Evolutionary conservation across 2,888 invertebrate species (phyloP).

Genomic region (Polia nebulosa): DNA sequence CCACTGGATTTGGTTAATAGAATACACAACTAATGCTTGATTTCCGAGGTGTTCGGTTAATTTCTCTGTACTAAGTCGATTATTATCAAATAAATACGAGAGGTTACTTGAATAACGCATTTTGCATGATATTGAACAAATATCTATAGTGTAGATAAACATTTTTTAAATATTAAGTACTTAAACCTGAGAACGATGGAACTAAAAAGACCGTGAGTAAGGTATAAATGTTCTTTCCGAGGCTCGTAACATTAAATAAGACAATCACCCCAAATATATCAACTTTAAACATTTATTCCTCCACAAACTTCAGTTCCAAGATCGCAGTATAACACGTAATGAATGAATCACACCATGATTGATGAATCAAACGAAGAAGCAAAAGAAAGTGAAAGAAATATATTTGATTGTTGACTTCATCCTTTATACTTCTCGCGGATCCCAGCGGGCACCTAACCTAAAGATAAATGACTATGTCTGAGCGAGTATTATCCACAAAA

Average conservation of each 20-base stretch:
- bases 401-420: slow-evolving; percentile 62
- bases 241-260: neutral
- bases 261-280: slow-evolving; percentile 7
- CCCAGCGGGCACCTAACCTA: slow-evolving; percentile 41
- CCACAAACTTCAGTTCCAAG: slow-evolving; percentile 21
- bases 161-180: too few species aligned
- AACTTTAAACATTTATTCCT: slow-evolving; percentile 9
- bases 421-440: slow-evolving; percentile 43
- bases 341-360: slow-evolving; percentile 61
- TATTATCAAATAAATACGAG: neutral
- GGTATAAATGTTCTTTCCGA: neutral
- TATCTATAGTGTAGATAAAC: too few species aligned
- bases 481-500: slow-evolving; percentile 48
- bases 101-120: too few species aligned
- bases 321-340: slow-evolving; percentile 45
- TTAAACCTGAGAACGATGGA: neutral
- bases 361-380: slow-evolving; percentile 49
- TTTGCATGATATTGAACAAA: too few species aligned
- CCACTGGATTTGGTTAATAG: neutral
- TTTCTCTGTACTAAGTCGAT: neutral
- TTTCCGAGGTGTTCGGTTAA: neutral
- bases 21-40: neutral
- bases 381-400: slow-evolving; percentile 56
- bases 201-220: neutral
- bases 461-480: slow-evolving; percentile 59